phyloP scores from a whole-genome alignment of 2,113 vertebrate species.

The Paracanthobrama guichenoti region DNA sequence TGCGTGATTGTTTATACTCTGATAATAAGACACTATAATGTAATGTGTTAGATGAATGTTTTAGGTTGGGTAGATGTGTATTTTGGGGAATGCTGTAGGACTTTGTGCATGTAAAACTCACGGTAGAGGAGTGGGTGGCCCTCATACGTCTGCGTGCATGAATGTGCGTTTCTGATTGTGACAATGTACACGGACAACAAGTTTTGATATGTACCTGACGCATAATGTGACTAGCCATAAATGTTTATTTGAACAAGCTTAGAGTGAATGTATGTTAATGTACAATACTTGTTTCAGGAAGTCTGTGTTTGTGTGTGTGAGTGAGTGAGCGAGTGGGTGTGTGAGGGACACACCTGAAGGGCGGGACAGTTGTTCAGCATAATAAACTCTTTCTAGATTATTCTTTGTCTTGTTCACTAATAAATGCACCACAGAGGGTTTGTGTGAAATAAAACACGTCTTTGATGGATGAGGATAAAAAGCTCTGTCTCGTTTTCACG shows the following conservation, averaged over 20 bases:
- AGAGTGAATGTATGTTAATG: conserved; percentile 48
- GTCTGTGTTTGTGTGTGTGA: conserved; percentile 28
- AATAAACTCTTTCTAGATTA: conserved; percentile 59
- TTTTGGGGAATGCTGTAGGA: conserved; percentile 56
- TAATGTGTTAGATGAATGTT: conserved; percentile 56
- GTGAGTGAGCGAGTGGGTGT: neutral
- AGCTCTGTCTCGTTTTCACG: neutral
- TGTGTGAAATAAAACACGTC: neutral
- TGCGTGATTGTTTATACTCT: conserved; percentile 48
- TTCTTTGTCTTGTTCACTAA: neutral
- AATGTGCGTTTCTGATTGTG: conserved; percentile 33
- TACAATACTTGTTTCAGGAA: conserved; percentile 39
- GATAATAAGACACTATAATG: conserved; percentile 55
- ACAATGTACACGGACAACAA: conserved; percentile 19
- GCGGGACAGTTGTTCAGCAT: conserved; percentile 41
- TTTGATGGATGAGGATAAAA: neutral
- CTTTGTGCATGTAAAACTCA: conserved; percentile 59
- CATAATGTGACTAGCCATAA: conserved; percentile 45
- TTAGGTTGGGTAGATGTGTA: conserved; percentile 56
- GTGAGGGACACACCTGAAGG: conserved; percentile 39
- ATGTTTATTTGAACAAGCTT: conserved; percentile 53
- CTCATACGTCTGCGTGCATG: conserved; percentile 37
- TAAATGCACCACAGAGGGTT: neutral
- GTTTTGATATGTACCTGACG: conserved; percentile 42
- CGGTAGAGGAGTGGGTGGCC: conserved; percentile 46